Conservation (phyloP, 2,888 invertebrate species). For the Augiades crinisus region DNA sequence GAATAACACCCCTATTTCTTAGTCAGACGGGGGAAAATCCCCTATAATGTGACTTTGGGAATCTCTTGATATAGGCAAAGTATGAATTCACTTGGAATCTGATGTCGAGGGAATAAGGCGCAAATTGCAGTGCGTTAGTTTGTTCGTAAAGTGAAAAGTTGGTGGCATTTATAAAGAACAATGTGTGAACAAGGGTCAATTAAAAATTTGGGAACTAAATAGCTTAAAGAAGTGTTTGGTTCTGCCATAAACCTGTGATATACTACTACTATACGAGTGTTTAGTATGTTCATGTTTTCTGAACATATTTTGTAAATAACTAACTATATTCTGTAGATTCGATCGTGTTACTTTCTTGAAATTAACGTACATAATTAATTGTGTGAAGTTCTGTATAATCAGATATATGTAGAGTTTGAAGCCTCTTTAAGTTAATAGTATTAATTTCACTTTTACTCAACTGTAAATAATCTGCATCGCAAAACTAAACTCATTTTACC, state of each 20-base stretch:
- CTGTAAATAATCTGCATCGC: background rate
- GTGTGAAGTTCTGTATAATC: background rate
- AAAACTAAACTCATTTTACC: background rate
- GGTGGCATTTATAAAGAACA: constrained; percentile 17
- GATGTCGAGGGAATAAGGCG: constrained; percentile 9
- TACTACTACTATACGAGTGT: too few species aligned
- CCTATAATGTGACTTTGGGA: constrained; percentile 14
- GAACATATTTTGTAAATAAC: too few species aligned
- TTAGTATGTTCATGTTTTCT: too few species aligned
- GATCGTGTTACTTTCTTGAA: too few species aligned
- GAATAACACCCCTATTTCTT: constrained; percentile 45
- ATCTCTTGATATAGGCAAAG: constrained; percentile 16
- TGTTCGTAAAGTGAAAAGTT: constrained; percentile 19
- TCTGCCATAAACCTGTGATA: too few species aligned
- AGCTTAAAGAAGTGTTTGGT: constrained; percentile 12
- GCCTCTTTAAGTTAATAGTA: too few species aligned
- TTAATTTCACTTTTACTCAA: background rate
- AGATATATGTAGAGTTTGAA: background rate
- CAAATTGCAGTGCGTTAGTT: background rate
- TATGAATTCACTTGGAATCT: constrained; percentile 2
- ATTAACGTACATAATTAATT: background rate
- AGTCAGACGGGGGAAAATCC: constrained; percentile 12
- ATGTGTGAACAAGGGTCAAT: constrained; percentile 24
- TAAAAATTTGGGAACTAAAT: constrained; percentile 25
- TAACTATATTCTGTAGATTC: too few species aligned